These are phyloP conservation scores for Ischnura elegans DNA, from an alignment of 2,888 invertebrate genomes.

Conservation along the genomic window DNA sequence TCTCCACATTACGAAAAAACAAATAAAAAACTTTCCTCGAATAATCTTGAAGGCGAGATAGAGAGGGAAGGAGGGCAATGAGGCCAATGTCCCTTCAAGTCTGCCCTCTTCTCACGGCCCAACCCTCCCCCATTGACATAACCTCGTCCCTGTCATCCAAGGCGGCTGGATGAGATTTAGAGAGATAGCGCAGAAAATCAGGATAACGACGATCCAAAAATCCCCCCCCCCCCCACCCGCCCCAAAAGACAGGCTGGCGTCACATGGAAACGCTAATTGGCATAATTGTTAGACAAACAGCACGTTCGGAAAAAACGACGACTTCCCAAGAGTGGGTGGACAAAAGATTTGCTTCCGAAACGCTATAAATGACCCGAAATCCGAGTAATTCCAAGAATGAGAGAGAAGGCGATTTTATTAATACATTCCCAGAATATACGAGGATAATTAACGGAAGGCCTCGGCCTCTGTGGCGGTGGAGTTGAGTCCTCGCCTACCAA, in stretches of 20 bases:
- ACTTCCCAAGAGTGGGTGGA: background rate
- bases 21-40: no score
- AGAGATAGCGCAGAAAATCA: slow-evolving; percentile 30
- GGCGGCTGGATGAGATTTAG: slow-evolving; percentile 21
- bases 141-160: background rate
- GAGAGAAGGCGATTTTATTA: background rate
- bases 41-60: background rate
- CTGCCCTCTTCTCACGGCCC: background rate
- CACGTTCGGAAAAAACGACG: background rate
- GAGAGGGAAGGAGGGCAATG: background rate
- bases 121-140: background rate
- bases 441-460: background rate
- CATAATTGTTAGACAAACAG: background rate
- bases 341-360: background rate
- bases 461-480: no score
- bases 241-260: background rate
- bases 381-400: no score
- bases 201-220: background rate
- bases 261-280: background rate
- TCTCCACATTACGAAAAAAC: no score
- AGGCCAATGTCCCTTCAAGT: slow-evolving; percentile 25
- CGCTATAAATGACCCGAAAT: background rate
- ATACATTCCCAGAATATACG: background rate
- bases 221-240: background rate
- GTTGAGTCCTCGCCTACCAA: no score